Conservation (phyloP, 2,113 vertebrate species). For the Leucoraja erinaceus region DNA sequence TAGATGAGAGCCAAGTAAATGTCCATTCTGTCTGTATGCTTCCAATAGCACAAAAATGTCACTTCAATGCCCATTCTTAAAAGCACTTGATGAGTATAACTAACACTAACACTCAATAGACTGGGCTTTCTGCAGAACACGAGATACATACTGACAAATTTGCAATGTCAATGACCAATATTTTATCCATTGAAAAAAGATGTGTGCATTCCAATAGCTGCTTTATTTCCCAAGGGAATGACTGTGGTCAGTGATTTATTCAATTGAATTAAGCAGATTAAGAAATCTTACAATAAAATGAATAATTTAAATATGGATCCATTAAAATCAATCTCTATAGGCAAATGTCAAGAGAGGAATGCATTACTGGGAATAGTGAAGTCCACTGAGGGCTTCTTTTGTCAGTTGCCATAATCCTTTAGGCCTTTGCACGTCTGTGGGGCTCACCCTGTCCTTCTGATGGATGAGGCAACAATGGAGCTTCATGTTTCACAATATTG, state of each 20-base stretch:
- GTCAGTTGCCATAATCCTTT: not conserved
- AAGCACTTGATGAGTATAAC: too few relatives aligned
- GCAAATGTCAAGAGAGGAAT: not conserved
- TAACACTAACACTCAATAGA: not conserved
- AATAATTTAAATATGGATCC: conserved; percentile 15
- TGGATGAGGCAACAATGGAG: not conserved
- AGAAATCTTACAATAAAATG: not conserved
- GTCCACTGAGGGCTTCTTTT: not conserved
- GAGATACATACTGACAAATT: not conserved
- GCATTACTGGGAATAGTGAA: conserved; percentile 19
- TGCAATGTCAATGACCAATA: not conserved
- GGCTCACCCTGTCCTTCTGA: not conserved
- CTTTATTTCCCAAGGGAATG: conserved; percentile 20
- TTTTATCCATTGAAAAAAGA: not conserved
- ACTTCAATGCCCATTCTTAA: not conserved
- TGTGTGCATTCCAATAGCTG: not conserved
- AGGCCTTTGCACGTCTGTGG: not conserved
- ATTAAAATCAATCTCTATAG: not conserved
- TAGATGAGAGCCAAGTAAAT: not conserved
- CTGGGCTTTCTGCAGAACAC: not conserved
- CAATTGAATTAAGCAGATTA: not conserved
- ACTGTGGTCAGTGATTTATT: not conserved
- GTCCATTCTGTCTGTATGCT: not conserved
- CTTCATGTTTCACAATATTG: not conserved
- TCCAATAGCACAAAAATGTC: not conserved